Evolutionary conservation across 2,888 invertebrate species (phyloP).

Genomic region (Boloria selene): DNA sequence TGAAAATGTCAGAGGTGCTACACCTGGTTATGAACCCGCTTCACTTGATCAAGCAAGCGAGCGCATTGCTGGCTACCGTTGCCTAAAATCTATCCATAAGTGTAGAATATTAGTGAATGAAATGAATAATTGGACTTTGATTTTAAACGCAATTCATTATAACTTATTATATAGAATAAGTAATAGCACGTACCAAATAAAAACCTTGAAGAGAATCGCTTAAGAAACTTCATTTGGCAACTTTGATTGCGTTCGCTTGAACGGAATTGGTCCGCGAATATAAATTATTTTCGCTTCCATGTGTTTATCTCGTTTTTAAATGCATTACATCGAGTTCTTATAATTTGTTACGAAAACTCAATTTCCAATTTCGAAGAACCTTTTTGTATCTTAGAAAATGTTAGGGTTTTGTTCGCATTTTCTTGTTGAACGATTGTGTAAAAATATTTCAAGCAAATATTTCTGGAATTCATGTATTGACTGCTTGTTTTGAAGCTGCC

Average conservation of each 20-base stretch:
- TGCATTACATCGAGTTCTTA: conserved; percentile 40
- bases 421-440: no score
- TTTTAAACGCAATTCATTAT: not conserved
- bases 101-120: no score
- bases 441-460: no score
- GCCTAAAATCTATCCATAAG: no score
- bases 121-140: no score
- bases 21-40: no score
- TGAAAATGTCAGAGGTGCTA: no score
- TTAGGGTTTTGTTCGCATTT: conserved; percentile 3
- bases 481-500: no score
- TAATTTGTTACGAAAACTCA: conserved; percentile 17
- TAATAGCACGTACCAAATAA: conserved; percentile 41
- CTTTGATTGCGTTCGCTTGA: conserved; percentile 61
- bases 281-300: conserved; percentile 51
- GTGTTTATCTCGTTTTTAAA: conserved; percentile 47
- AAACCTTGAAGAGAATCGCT: conserved; percentile 47
- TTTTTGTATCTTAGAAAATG: conserved; percentile 7
- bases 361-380: conserved; percentile 16
- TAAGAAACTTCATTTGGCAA: conserved; percentile 63
- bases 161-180: conserved; percentile 28
- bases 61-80: no score
- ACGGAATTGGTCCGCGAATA: conserved; percentile 53
- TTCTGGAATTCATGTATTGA: no score
- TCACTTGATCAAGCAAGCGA: no score